Evolutionary conservation across 2,113 vertebrate species (phyloP).

Genomic region (Xiphophorus couchianus): DNA sequence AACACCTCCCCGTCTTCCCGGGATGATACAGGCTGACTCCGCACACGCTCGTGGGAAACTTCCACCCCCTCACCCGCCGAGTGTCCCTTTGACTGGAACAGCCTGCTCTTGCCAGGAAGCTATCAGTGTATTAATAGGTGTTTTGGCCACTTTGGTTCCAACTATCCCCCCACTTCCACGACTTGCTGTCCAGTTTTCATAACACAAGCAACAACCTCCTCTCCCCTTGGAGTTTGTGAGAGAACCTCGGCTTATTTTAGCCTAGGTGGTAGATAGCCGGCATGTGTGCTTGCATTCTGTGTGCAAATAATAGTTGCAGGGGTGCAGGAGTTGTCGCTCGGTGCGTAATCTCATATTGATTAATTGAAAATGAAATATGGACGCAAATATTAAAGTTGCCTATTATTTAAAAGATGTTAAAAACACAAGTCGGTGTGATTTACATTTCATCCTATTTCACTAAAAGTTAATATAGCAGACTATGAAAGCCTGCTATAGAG

Average conservation of each 20-base stretch:
- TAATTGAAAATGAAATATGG: neutral
- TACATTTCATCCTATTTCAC: neutral
- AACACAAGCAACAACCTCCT: conserved; percentile 45
- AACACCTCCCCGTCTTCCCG: conserved; percentile 6
- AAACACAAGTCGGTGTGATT: no score
- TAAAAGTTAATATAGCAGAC: neutral
- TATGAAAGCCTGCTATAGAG: neutral
- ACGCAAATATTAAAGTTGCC: no score
- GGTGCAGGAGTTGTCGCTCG: conserved; percentile 6
- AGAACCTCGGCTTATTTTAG: conserved; percentile 54
- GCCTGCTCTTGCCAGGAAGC: conserved; percentile 62
- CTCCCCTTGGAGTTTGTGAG: neutral
- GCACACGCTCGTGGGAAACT: conserved; percentile 52
- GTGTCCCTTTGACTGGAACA: conserved; percentile 59
- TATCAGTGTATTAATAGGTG: conserved; percentile 73
- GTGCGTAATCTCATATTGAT: conserved; percentile 4
- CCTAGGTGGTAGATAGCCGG: conserved; percentile 31
- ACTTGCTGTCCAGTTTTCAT: conserved; percentile 41
- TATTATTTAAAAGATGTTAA: no score
- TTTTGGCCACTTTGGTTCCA: conserved; percentile 62
- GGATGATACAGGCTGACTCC: conserved; percentile 6
- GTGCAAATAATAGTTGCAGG: conserved; percentile 36
- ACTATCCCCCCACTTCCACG: conserved; percentile 15
- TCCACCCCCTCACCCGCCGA: conserved; percentile 8
- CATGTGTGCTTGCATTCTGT: conserved; percentile 40